Conservation (phyloP, 1,140 invertebrate genomes). For the Penaeus japonicus region DNA sequence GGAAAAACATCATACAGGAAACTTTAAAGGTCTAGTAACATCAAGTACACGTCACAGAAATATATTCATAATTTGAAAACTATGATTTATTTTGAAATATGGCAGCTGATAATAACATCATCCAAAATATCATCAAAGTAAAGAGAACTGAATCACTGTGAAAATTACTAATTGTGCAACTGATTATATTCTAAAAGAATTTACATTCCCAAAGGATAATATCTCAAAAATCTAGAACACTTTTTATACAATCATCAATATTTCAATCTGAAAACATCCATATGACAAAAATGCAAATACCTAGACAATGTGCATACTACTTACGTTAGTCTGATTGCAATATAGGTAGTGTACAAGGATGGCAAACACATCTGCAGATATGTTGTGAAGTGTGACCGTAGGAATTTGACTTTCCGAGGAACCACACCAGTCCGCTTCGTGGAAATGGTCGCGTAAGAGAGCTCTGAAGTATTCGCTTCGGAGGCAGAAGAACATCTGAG, state of each 20-base stretch:
- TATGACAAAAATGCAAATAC: not conserved
- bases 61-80: too few species aligned
- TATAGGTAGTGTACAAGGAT: constrained; percentile 67
- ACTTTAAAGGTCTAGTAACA: too few species aligned
- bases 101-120: too few species aligned
- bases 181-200: too few species aligned
- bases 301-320: not conserved
- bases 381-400: constrained; percentile 64
- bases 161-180: too few species aligned
- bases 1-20: too few species aligned
- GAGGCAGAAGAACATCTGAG: constrained; percentile 67
- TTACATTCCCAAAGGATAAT: too few species aligned
- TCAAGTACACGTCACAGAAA: too few species aligned
- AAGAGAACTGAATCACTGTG: too few species aligned
- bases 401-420: constrained; percentile 59
- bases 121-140: too few species aligned
- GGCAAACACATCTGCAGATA: constrained; percentile 65
- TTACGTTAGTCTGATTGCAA: constrained; percentile 66
- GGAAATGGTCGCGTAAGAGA: constrained; percentile 67
- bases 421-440: constrained; percentile 62
- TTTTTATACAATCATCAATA: not conserved
- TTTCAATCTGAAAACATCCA: not conserved
- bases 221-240: not conserved
- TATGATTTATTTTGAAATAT: too few species aligned
- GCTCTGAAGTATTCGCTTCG: constrained; percentile 70